These are phyloP conservation scores for Epizoanthus scotinus DNA, from an alignment of 92 coral and sea anemone genomes.

Conservation along the genomic window DNA sequence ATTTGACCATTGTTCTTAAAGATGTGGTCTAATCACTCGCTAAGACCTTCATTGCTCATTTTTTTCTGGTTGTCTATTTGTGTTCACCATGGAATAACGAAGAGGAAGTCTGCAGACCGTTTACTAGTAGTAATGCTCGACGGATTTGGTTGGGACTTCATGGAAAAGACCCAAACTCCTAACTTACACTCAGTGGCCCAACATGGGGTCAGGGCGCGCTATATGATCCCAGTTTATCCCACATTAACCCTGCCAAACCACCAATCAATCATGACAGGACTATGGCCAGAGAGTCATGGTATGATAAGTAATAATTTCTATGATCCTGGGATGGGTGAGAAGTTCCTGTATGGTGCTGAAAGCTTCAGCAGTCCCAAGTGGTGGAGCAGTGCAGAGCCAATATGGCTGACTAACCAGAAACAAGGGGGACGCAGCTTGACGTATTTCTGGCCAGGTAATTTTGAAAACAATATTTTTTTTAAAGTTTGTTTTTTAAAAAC, in stretches of 20 bases:
- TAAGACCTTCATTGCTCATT: background rate
- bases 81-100: conserved; percentile 1
- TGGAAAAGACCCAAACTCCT: conserved; percentile 40
- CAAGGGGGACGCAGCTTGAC: conserved; percentile 35
- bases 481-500: background rate
- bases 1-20: background rate
- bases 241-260: conserved; percentile 53
- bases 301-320: conserved; percentile 43
- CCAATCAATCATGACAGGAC: conserved; percentile 51
- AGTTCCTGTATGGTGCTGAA: conserved; percentile 10
- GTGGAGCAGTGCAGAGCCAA: conserved; percentile 44
- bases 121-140: conserved; percentile 30
- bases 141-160: conserved; percentile 57
- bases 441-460: conserved; percentile 27
- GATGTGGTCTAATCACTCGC: background rate
- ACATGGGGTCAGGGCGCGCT: conserved; percentile 37
- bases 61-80: background rate
- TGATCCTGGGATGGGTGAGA: conserved; percentile 40
- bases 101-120: background rate
- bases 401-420: conserved; percentile 57
- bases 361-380: conserved; percentile 44
- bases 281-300: conserved; percentile 50
- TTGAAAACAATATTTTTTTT: background rate
- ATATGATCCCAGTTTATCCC: conserved; percentile 37
- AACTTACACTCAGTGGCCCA: conserved; percentile 40